Conservation (phyloP, 1,140 invertebrate species). For the Papilio machaon region DNA sequence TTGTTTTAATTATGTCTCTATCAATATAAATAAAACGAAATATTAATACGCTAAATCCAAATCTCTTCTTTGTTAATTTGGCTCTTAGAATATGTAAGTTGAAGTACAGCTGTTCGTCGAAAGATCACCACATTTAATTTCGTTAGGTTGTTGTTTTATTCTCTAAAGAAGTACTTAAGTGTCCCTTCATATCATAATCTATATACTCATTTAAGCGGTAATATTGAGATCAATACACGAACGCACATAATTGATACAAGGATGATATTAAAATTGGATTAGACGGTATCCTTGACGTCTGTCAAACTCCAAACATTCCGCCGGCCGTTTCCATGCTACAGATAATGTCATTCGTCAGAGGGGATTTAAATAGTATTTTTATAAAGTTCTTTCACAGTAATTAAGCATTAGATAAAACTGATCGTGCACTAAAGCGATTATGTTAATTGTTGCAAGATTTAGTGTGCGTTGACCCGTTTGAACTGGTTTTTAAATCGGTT, state of each 20-base stretch:
- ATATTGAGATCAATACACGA: constrained; percentile 7
- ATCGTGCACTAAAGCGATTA: constrained; percentile 53
- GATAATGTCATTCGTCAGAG: constrained; percentile 37
- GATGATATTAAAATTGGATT: constrained; percentile 36
- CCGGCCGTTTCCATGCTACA: constrained; percentile 6
- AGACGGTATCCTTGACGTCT: constrained; percentile 25
- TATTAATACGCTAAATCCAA: too few species aligned
- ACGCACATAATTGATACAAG: constrained; percentile 30
- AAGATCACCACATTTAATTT: too few species aligned
- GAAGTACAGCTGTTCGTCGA: too few species aligned
- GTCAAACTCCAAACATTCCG: constrained; percentile 23
- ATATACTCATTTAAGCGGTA: constrained; percentile 12
- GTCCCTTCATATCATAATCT: not conserved
- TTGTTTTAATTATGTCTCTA: too few species aligned
- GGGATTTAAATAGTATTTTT: constrained; percentile 41
- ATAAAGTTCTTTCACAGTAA: constrained; percentile 48
- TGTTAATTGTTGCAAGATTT: constrained; percentile 43
- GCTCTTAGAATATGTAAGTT: too few species aligned
- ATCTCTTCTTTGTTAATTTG: too few species aligned
- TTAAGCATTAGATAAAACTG: constrained; percentile 52
- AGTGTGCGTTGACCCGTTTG: constrained; percentile 18
- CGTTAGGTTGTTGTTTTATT: too few species aligned
- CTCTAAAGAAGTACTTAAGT: not conserved
- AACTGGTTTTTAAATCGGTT: not conserved
- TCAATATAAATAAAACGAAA: too few species aligned